Base-by-base conservation (phyloP, 2,113 vertebrate genomes). In the Gobius niger region DNA sequence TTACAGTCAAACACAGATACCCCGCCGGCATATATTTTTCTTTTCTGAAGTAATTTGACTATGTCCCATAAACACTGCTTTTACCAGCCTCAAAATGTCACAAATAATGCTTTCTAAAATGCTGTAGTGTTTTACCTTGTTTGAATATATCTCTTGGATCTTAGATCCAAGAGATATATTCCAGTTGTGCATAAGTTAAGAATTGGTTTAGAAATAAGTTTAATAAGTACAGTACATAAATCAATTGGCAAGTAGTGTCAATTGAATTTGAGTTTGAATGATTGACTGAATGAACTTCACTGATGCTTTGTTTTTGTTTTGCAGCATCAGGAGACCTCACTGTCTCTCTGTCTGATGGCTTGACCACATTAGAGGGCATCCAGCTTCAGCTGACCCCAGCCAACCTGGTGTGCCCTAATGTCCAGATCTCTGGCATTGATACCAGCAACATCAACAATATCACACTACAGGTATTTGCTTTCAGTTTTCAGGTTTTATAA, bases 341-440 rank as follows among this genome's bases (percentile, higher is more conserved):
- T 0, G 96, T 99, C 71, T 98, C 97, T 52, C 89, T 99, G 82
- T 93, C 96, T 6, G 98, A 99, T 34, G 95, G 95, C 70, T 89
- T 99, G 78, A 94, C 96, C 70, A 95, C 96, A 5, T 91, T 99
- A 76, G 98, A 99, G 60, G 96, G 98, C 67, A 98, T 99, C 88
- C 97, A 99, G 77, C 84, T 99, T 67, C 98, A 99, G 82, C 77
- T 99, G 75, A 96, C 95, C 11, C 93, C 95, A 12, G 68, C 92
- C 80, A 98, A 94, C 85, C 84, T 99, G 63, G 95, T 98, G 73
- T 97, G 96, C 74, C 96, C 96, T 18, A 98, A 98, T 9, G 95
- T 99, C 61, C 98, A 99, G 87, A 98, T 99, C 87, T 98, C 98
- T 18, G 98, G 96, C 77, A 94, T 99, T 41, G 97, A 98, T 65